phyloP scores from a whole-genome alignment of 2,888 invertebrate genomes.

The Lapara coniferarum region DNA sequence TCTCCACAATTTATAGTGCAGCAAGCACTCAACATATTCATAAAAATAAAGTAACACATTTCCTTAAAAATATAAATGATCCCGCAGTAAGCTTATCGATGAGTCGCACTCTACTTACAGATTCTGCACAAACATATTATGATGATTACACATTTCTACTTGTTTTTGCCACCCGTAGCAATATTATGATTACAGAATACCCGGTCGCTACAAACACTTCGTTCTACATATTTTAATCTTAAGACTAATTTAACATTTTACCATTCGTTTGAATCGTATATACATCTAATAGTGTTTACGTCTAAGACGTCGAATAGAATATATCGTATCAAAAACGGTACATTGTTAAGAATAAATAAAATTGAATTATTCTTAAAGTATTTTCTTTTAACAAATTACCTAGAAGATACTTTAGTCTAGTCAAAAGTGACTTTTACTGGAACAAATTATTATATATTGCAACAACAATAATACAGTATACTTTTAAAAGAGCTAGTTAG shows the following conservation, averaged over 20 bases:
- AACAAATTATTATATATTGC: neutral
- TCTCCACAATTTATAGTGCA: constrained; percentile 11
- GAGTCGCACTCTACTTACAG: neutral
- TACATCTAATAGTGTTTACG: constrained; percentile 6
- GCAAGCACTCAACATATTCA: constrained; percentile 1
- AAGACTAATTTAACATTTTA: constrained; percentile 4
- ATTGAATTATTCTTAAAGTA: neutral
- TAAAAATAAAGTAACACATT: constrained; percentile 2
- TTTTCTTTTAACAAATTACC: neutral
- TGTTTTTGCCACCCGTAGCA: neutral
- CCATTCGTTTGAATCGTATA: neutral
- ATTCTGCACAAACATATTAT: neutral
- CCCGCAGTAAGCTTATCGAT: neutral
- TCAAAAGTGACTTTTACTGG: neutral
- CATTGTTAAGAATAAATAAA: constrained; percentile 1
- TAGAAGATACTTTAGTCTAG: neutral
- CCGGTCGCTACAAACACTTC: neutral
- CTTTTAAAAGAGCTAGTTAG: neutral
- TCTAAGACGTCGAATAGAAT: constrained; percentile 9
- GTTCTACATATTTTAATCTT: neutral
- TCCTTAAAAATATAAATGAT: constrained; percentile 1
- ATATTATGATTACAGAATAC: neutral
- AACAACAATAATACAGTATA: constrained; percentile 1
- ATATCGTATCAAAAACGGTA: constrained; percentile 9
- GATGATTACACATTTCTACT: constrained; percentile 18